These are phyloP conservation scores for Todiramphus chloris DNA, from an alignment of 2,113 vertebrate species.

Conservation along the genomic window DNA sequence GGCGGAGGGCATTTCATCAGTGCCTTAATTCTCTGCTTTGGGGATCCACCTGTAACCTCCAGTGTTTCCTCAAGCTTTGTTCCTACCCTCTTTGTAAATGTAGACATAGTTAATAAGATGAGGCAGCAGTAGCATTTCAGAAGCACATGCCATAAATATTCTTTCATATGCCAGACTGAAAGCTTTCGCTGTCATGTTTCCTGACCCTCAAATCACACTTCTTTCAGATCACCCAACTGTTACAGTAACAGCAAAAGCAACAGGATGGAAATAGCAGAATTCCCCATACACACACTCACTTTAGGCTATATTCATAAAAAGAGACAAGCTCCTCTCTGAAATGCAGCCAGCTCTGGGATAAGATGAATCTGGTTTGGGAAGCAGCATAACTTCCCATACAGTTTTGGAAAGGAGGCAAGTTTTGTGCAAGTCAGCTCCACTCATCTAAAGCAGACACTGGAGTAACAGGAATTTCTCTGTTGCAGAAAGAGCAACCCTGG, in stretches of 20 bases:
- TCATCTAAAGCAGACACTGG: not conserved
- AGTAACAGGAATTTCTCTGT: not conserved
- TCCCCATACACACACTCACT: not conserved
- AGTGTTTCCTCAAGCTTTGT: not conserved
- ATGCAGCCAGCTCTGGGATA: not conserved
- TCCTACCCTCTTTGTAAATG: not conserved
- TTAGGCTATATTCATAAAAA: not conserved
- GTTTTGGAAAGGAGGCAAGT: not conserved
- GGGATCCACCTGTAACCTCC: not conserved
- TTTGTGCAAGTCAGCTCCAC: not conserved
- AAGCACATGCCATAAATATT: not conserved
- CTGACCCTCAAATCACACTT: slow-evolving; percentile 46
- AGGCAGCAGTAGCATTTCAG: not conserved
- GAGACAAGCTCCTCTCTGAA: not conserved
- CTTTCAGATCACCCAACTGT: slow-evolving; percentile 37
- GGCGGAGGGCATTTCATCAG: not conserved
- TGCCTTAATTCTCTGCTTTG: not conserved
- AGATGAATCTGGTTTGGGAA: not conserved
- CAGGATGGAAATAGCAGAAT: not conserved
- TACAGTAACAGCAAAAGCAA: slow-evolving; percentile 42
- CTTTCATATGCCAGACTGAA: slow-evolving; percentile 1
- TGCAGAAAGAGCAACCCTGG: not conserved
- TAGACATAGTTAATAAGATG: not conserved
- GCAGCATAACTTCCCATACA: not conserved
- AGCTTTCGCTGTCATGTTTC: not conserved